Conservation (phyloP, 2,797 vertebrate species). For the Pseudochaenichthys georgianus region DNA sequence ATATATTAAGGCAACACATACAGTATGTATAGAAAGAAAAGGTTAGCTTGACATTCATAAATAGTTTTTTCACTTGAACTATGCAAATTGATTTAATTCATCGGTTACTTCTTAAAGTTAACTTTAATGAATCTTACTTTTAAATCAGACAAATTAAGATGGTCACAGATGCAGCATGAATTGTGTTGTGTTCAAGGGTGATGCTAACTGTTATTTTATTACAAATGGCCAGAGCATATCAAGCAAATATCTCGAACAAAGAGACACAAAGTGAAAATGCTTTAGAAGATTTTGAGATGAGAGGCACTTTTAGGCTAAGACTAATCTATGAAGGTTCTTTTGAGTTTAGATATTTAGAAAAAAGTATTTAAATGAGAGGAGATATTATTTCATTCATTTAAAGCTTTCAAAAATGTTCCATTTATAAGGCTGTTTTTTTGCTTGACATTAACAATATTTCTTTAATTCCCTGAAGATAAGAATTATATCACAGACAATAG, state of each 20-base stretch:
- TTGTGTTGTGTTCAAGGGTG: slow-evolving; percentile 5
- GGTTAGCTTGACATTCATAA: neutral
- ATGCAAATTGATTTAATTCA: slow-evolving; percentile 15
- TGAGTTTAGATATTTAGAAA: neutral
- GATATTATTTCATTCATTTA: slow-evolving; percentile 10
- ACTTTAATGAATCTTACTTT: slow-evolving; percentile 12
- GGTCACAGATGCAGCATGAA: slow-evolving; percentile 7
- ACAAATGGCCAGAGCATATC: slow-evolving; percentile 9
- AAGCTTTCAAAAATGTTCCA: neutral
- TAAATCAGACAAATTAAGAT: slow-evolving; percentile 31
- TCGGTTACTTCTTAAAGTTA: slow-evolving; percentile 22
- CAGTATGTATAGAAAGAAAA: neutral
- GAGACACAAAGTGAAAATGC: slow-evolving; percentile 6
- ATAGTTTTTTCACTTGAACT: slow-evolving; percentile 4
- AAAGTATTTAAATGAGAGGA: slow-evolving; percentile 2
- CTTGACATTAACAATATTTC: neutral
- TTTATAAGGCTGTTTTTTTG: neutral
- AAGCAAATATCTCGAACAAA: slow-evolving; percentile 6
- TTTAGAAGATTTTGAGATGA: neutral
- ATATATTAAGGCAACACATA: no score
- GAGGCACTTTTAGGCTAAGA: neutral
- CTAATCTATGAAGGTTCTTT: no score
- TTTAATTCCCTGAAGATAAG: slow-evolving; percentile 3
- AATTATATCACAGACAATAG: slow-evolving; percentile 1
- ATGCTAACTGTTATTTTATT: slow-evolving; percentile 6